These are phyloP conservation scores for Troides helena DNA, from an alignment of 2,888 invertebrate genomes.

Conservation along the genomic window DNA sequence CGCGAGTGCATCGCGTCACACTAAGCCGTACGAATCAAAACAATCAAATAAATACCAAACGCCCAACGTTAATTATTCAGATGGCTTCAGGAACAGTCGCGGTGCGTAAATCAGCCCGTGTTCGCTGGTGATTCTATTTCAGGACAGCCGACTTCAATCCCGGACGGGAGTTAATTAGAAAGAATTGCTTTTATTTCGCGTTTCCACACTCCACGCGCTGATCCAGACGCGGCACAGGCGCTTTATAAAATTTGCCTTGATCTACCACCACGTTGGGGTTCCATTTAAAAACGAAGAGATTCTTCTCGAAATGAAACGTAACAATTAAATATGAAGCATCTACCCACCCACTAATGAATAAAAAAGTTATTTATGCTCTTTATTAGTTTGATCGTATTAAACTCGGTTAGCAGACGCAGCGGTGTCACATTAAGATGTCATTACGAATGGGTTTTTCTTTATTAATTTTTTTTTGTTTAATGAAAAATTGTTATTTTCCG, in stretches of 20 bases:
- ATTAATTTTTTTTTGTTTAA: conserved; percentile 40
- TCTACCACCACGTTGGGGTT: conserved; percentile 43
- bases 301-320: background rate
- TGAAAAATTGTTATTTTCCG: conserved; percentile 42
- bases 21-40: conserved; percentile 73
- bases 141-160: conserved; percentile 57
- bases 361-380: conserved; percentile 36
- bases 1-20: conserved; percentile 42
- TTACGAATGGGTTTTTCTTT: conserved; percentile 35
- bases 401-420: conserved; percentile 36
- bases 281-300: conserved; percentile 7
- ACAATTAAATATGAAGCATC: conserved; percentile 23
- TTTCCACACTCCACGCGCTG: conserved; percentile 65
- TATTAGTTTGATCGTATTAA: conserved; percentile 51
- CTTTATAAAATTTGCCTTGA: conserved; percentile 61
- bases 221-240: conserved; percentile 60
- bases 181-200: conserved; percentile 80
- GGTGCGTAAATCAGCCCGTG: conserved; percentile 68
- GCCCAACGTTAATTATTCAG: conserved; percentile 66
- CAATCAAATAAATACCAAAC: conserved; percentile 71
- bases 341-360: background rate
- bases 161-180: conserved; percentile 73
- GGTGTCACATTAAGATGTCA: conserved; percentile 35
- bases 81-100: conserved; percentile 68
- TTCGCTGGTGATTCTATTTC: conserved; percentile 64